Conservation (phyloP, 2,888 invertebrate species). For the Papilio protenor region DNA sequence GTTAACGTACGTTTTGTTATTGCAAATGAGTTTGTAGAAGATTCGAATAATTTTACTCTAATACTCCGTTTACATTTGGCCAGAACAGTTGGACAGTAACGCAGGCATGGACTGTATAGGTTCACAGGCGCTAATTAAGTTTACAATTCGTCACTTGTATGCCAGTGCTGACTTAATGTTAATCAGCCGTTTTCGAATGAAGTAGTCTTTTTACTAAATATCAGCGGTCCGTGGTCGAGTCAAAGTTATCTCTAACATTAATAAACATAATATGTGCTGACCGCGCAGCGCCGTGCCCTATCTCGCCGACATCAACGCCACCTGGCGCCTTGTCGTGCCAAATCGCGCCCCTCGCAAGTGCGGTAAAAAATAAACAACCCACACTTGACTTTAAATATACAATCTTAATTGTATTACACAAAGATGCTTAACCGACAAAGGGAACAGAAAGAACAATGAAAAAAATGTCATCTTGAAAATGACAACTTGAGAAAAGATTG, state of each 20-base stretch:
- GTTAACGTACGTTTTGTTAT: conserved; percentile 13
- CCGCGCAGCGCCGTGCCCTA: conserved; percentile 32
- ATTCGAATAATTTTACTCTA: background rate
- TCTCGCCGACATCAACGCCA: conserved; percentile 26
- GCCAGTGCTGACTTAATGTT: too few relatives aligned
- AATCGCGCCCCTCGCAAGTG: conserved; percentile 5
- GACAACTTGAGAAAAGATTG: background rate
- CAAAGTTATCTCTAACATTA: conserved; percentile 24
- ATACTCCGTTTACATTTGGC: background rate
- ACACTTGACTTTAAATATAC: background rate
- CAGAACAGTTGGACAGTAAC: too few relatives aligned
- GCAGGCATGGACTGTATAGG: too few relatives aligned
- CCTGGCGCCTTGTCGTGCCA: conserved; percentile 25
- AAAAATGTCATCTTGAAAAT: background rate
- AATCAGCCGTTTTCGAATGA: background rate
- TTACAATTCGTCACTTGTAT: too few relatives aligned
- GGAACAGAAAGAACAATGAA: background rate
- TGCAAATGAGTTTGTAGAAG: background rate
- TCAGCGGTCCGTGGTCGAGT: background rate
- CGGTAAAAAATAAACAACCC: conserved; percentile 24
- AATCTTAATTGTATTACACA: background rate
- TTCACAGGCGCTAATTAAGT: too few relatives aligned
- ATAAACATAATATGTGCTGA: conserved; percentile 28
- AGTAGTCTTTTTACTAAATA: background rate
- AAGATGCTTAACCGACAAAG: background rate